Evolutionary conservation across 2,113 vertebrate genomes (phyloP).

Genomic region (Prochilodus magdalenae): DNA sequence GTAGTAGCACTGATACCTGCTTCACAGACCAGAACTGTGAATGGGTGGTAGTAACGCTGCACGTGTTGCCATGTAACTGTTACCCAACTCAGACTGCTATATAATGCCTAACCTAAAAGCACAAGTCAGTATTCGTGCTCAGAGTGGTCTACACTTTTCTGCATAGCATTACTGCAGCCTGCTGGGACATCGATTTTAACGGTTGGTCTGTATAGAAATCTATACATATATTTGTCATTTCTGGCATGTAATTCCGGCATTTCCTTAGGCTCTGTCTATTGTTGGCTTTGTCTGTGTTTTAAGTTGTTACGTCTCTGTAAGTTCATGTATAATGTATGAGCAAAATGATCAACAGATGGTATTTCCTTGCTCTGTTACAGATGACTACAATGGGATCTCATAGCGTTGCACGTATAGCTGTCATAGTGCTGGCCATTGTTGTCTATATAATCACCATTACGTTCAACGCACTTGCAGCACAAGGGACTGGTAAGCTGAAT

Average conservation of each 20-base stretch:
- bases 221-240: background rate
- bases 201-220: background rate
- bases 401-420: slow-evolving; percentile 46
- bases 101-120: slow-evolving; percentile 14
- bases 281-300: background rate
- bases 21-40: no score
- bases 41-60: background rate
- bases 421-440: slow-evolving; percentile 60
- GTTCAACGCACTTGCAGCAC: slow-evolving; percentile 63
- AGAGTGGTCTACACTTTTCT: background rate
- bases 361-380: slow-evolving; percentile 19
- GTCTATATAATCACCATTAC: slow-evolving; percentile 63
- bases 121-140: background rate
- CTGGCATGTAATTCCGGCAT: no score
- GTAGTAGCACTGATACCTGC: background rate
- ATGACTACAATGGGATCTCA: slow-evolving; percentile 62
- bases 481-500: slow-evolving; percentile 60
- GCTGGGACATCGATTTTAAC: background rate
- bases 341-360: no score
- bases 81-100: slow-evolving; percentile 36
- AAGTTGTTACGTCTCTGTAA: background rate
- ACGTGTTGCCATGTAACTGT: slow-evolving; percentile 12
- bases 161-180: background rate
- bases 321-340: background rate
- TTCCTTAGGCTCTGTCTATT: background rate